Evolutionary conservation across 2,797 vertebrate species (phyloP).

Genomic region (Malurus splendens): DNA sequence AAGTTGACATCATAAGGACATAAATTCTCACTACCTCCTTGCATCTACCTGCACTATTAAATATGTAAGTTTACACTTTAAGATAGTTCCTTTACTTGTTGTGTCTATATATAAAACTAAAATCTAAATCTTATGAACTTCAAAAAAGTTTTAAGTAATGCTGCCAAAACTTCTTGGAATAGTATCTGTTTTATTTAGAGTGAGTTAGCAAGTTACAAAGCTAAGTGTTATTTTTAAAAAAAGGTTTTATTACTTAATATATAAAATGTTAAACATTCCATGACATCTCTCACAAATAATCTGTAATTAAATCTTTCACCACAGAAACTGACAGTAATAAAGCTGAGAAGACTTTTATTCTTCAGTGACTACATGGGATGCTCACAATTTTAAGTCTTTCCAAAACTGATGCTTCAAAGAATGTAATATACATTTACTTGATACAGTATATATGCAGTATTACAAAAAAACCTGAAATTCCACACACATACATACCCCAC

Average conservation of each 20-base stretch:
- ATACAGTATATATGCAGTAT: rapidly evolving
- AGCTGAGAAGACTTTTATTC: not conserved
- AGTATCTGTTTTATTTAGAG: not conserved
- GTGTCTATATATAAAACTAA: not conserved
- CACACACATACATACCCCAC: rapidly evolving
- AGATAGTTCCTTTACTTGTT: not conserved
- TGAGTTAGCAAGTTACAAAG: not conserved
- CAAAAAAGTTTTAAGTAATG: not conserved
- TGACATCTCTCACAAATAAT: not conserved
- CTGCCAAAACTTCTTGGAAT: not conserved
- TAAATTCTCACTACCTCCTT: not conserved
- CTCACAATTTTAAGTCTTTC: not conserved
- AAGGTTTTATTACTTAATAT: not conserved
- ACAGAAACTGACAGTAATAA: not conserved
- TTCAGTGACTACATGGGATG: not conserved
- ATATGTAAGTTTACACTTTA: not conserved
- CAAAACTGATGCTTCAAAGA: not conserved
- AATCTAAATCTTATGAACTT: not conserved
- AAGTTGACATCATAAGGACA: not conserved
- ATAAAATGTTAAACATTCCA: not conserved
- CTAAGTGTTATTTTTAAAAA: not conserved
- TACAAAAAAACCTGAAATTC: not conserved
- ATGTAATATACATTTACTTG: not conserved
- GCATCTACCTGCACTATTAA: not conserved
- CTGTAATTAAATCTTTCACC: not conserved